Conservation (phyloP, 2,888 invertebrate species). For the Acanthosepion esculentum region DNA sequence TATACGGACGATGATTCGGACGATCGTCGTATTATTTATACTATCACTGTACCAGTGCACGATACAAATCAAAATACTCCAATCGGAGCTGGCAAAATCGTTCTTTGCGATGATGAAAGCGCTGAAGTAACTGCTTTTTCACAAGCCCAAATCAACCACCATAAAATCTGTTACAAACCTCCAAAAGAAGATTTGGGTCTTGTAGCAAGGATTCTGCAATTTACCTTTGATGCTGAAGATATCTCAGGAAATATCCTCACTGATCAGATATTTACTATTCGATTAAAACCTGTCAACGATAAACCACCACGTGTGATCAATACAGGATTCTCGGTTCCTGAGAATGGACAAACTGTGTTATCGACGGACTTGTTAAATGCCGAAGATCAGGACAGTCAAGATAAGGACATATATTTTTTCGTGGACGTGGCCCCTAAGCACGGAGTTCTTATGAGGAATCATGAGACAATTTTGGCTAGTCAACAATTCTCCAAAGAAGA, state of each 20-base stretch:
- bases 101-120: constrained; percentile 67
- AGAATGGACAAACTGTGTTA: constrained; percentile 69
- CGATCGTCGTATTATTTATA: constrained; percentile 66
- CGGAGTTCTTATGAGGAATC: constrained; percentile 66
- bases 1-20: constrained; percentile 70
- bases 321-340: constrained; percentile 66
- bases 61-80: constrained; percentile 70
- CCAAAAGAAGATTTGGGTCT: constrained; percentile 72
- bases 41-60: constrained; percentile 64
- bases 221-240: constrained; percentile 72
- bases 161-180: constrained; percentile 73
- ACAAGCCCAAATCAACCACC: constrained; percentile 74
- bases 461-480: constrained; percentile 60
- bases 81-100: constrained; percentile 67
- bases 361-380: constrained; percentile 68
- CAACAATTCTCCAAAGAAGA: constrained; percentile 69
- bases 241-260: constrained; percentile 68
- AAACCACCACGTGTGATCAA: constrained; percentile 72
- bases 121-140: constrained; percentile 65
- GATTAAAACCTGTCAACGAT: constrained; percentile 72
- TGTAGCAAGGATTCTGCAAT: constrained; percentile 70
- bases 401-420: constrained; percentile 62
- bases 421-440: constrained; percentile 66
- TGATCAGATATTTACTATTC: constrained; percentile 70
- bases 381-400: constrained; percentile 71